Percentiles rank a stretch among this genome's conserved stretches.
phyloP scores from a whole-genome alignment of 2,113 vertebrate genomes.

The Leucopsar rothschildi region DNA sequence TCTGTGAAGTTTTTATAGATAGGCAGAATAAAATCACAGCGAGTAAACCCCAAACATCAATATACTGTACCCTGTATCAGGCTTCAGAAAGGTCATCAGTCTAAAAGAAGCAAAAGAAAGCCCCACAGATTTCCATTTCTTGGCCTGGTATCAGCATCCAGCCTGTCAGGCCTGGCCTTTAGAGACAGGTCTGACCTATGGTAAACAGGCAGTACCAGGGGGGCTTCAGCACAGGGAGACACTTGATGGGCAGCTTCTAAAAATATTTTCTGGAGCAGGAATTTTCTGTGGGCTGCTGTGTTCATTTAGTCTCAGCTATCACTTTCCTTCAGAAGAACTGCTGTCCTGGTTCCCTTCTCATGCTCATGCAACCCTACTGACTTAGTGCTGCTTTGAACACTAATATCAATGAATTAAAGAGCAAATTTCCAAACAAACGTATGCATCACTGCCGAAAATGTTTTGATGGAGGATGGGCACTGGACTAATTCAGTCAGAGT shows the following conservation, averaged over 20 bases:
- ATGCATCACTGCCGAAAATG: rapidly evolving
- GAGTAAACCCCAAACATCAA: neutral
- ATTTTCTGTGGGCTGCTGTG: neutral
- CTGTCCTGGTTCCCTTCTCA: neutral
- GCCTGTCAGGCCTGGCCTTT: conserved; percentile 68
- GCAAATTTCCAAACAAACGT: neutral
- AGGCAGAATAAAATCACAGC: neutral
- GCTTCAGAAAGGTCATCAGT: conserved; percentile 68
- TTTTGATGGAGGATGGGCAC: neutral
- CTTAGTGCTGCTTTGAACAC: neutral
- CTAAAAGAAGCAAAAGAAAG: neutral
- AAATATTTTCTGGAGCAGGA: neutral
- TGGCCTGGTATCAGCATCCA: conserved; percentile 13
- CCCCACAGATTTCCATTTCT: neutral
- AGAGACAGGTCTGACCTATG: conserved; percentile 56
- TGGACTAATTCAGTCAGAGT: neutral
- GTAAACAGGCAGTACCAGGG: neutral
- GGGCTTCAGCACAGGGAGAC: neutral
- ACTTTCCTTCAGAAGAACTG: neutral
- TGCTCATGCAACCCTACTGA: neutral
- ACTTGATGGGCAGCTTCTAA: neutral
- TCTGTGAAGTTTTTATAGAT: neutral
- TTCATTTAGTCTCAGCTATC: neutral
- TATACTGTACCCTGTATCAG: neutral
- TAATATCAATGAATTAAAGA: neutral